Base-by-base conservation (phyloP, 2,797 vertebrate species). In the Anguilla megastoma region DNA sequence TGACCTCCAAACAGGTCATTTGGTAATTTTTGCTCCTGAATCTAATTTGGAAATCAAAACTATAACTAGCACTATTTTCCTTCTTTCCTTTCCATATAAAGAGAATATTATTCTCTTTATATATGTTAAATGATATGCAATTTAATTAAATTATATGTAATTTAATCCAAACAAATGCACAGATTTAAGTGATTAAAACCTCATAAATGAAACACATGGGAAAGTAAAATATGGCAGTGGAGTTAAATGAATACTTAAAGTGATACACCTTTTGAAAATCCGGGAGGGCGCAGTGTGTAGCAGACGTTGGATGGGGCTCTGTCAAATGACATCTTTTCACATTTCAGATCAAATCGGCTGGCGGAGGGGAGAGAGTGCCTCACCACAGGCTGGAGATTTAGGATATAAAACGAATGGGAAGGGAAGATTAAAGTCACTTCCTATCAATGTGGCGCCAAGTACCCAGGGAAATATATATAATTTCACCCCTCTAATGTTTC, bases 401-500 rank as follows among this genome's bases (percentile, higher is more conserved):
- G 89, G 86, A 74, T 83, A 89, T 87, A 91, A 87, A 84, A 90
- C 80, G 0, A n/a, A 91, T 91, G 88, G 86, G 79, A 71, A 83
- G 86, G 54, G 90, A 92, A 93, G 92, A 94, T 94, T 89, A 95
- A 95, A 94, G 92, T 86, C 45, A 85, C 90, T 92, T 91, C 89
- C 90, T 89, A 91, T 88, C 91, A 91, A 89, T 87, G 89, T 63
- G 90, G 93, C 85, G 52, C 92, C 89, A 88, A 91, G 88, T 89
- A 86, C 90, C 91, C 85, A 66, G 91, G 91, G 92, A 94, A 94
- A 93, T 88, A 86, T 89, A 92, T 90, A 91, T 90, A 90, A 89
- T 90, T 90, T 90, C 85, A 93, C 90, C 79, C 79, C 12, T 69
- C 91, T 94, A 93, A 94, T 93, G 92, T 95, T 94, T 92, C 91